Evolutionary conservation across 2,113 vertebrate species (phyloP).

Genomic region (Labeo catla): DNA sequence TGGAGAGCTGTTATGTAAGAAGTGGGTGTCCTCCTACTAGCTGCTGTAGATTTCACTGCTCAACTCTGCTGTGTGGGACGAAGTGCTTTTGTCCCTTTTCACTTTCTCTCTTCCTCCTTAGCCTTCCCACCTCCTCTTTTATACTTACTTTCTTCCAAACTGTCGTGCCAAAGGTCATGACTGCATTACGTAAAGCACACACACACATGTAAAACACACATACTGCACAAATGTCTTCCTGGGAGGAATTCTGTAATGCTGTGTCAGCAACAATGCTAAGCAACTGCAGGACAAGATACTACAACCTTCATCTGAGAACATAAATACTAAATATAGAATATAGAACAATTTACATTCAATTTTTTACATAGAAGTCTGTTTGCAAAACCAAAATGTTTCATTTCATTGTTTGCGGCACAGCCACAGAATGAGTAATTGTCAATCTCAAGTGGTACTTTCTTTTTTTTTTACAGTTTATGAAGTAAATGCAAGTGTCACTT

Average conservation of each 20-base stretch:
- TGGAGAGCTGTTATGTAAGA: slow-evolving; percentile 52
- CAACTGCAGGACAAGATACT: neutral
- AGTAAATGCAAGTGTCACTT: neutral
- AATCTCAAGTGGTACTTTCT: too few species aligned
- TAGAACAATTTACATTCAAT: neutral
- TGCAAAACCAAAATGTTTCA: neutral
- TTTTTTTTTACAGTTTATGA: neutral
- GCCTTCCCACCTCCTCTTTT: slow-evolving; percentile 21
- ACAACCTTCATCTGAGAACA: neutral
- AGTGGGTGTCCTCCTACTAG: slow-evolving; percentile 55
- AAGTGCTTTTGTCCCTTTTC: slow-evolving; percentile 37
- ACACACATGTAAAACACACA: neutral
- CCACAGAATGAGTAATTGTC: too few species aligned
- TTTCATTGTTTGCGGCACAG: neutral
- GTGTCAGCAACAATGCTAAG: slow-evolving; percentile 41
- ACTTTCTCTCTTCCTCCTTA: slow-evolving; percentile 19
- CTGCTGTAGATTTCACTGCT: slow-evolving; percentile 44
- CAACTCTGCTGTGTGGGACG: slow-evolving; percentile 45
- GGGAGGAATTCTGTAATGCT: slow-evolving; percentile 5
- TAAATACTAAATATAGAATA: slow-evolving; percentile 3
- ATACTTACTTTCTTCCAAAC: slow-evolving; percentile 33
- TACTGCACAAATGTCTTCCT: slow-evolving; percentile 7
- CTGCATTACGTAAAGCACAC: slow-evolving; percentile 31
- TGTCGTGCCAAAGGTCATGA: slow-evolving; percentile 22
- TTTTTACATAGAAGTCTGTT: neutral